phyloP scores from a whole-genome alignment of 2,888 invertebrate genomes.

The Leptodirus hochenwartii region DNA sequence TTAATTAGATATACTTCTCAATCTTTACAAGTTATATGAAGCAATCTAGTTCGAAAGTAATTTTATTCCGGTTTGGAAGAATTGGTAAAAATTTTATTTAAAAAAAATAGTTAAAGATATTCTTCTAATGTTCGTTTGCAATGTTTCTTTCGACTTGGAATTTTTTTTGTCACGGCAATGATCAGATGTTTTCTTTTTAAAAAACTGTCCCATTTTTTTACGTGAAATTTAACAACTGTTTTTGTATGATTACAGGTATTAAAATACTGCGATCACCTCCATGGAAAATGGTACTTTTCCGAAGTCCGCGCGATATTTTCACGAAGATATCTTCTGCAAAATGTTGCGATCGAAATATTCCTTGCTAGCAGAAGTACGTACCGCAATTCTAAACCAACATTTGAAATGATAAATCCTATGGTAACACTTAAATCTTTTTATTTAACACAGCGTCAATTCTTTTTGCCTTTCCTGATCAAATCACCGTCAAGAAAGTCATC shows the following conservation, averaged over 20 bases:
- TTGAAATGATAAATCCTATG: background rate
- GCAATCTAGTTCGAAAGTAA: no score
- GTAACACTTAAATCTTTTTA: conserved; percentile 5
- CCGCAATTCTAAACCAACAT: conserved; percentile 2
- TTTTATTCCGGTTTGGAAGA: no score
- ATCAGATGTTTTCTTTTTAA: no score
- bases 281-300: conserved; percentile 99
- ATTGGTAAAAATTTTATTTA: no score
- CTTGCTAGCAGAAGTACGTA: conserved; percentile 92
- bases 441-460: conserved; percentile 81
- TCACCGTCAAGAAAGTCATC: conserved; percentile 95
- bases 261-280: conserved; percentile 95
- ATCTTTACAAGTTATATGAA: no score
- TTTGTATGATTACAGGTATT: conserved; percentile 81
- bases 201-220: no score
- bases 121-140: no score
- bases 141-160: no score
- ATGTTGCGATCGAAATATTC: conserved; percentile 95
- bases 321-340: conserved; percentile 88
- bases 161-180: no score
- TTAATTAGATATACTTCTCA: no score
- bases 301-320: conserved; percentile 99
- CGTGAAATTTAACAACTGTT: no score
- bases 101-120: no score
- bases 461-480: conserved; percentile 95